phyloP scores from a whole-genome alignment of 92 coral and sea anemone genomes.

The Umimayanthus chanpuru region DNA sequence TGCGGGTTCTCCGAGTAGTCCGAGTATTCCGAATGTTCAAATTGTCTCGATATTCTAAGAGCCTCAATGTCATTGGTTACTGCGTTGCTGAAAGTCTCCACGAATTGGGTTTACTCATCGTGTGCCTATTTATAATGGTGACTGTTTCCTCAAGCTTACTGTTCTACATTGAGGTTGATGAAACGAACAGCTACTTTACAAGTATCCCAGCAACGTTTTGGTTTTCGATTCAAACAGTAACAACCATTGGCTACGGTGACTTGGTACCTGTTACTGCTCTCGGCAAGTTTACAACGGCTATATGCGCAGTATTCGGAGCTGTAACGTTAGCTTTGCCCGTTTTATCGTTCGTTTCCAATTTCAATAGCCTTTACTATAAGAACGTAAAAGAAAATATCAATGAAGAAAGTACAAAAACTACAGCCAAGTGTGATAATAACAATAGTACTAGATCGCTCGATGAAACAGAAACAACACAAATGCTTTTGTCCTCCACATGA shows the following conservation, averaged over 20 bases:
- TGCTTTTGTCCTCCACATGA: not conserved
- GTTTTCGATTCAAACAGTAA: slow-evolving; percentile 92
- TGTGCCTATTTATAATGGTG: slow-evolving; percentile 83
- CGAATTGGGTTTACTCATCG: slow-evolving; percentile 82
- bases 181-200: slow-evolving; percentile 62
- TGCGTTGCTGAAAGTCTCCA: slow-evolving; percentile 86
- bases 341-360: slow-evolving; percentile 92
- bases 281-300: slow-evolving; percentile 80
- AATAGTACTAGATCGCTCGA: not conserved
- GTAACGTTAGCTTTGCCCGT: slow-evolving; percentile 91
- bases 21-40: slow-evolving; percentile 95
- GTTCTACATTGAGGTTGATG: slow-evolving; percentile 79
- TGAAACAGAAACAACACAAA: not conserved
- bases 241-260: slow-evolving; percentile 98
- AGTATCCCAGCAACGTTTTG: slow-evolving; percentile 97
- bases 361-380: slow-evolving; percentile 88
- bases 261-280: slow-evolving; percentile 80
- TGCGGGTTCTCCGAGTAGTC: slow-evolving; percentile 82
- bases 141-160: slow-evolving; percentile 81
- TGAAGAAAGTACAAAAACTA: slow-evolving; percentile 13
- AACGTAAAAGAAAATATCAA: slow-evolving; percentile 72
- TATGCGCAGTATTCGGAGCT: slow-evolving; percentile 93
- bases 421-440: not conserved
- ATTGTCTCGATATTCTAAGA: slow-evolving; percentile 90
- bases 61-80: slow-evolving; percentile 93